A percentile compares a stretch with the other conserved stretches of the same genome.
Evolutionary conservation across 2,888 invertebrate species (phyloP).

Genomic region (Noctua janthe): DNA sequence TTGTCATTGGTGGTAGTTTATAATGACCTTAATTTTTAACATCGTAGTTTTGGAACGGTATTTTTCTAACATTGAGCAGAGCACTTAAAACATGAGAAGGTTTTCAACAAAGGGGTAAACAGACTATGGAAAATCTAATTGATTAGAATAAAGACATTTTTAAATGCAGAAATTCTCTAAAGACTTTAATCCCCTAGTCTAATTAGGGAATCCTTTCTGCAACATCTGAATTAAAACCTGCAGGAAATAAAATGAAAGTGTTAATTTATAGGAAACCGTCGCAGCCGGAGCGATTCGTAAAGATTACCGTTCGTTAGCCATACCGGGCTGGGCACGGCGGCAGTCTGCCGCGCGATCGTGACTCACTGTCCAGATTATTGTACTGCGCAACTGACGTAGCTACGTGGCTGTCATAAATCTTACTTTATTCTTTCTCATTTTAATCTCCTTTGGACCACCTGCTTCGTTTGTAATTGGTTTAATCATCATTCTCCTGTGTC

Average conservation of each 20-base stretch:
- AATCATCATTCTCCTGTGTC: neutral
- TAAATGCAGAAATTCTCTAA: neutral
- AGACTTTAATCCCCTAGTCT: neutral
- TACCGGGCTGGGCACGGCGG: neutral
- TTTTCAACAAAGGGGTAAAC: neutral
- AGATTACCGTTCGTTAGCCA: slow-evolving; percentile 62
- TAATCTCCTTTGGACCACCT: slow-evolving; percentile 24
- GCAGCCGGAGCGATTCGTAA: slow-evolving; percentile 54
- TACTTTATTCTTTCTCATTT: slow-evolving; percentile 30
- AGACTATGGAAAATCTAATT: neutral
- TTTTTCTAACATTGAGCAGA: neutral
- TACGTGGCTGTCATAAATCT: slow-evolving; percentile 45
- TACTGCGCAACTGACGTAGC: slow-evolving; percentile 43
- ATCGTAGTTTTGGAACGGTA: neutral
- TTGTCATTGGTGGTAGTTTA: neutral
- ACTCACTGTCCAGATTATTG: slow-evolving; percentile 60
- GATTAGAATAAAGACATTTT: neutral
- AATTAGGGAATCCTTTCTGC: slow-evolving; percentile 1
- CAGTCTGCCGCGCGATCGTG: slow-evolving; percentile 36
- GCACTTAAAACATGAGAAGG: neutral
- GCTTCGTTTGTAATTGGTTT: neutral
- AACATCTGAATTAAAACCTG: slow-evolving; percentile 4
- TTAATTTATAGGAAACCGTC: slow-evolving; percentile 36
- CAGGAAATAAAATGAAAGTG: slow-evolving; percentile 30
- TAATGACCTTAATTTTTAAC: neutral